phyloP scores from a whole-genome alignment of 2,113 vertebrate species.

The Albula goreensis region DNA sequence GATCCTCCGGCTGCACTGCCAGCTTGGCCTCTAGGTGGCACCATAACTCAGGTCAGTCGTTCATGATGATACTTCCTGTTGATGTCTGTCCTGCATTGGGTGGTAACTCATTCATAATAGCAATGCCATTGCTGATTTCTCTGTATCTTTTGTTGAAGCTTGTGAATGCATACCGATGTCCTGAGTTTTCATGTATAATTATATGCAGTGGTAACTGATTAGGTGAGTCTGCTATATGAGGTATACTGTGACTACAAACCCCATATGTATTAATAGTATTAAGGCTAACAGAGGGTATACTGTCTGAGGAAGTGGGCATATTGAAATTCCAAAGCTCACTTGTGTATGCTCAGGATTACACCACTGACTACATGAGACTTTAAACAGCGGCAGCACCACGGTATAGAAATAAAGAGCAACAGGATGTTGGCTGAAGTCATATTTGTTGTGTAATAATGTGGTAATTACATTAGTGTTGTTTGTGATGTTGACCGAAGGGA shows the following conservation, averaged over 20 bases:
- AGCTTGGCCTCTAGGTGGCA: slow-evolving; percentile 33
- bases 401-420: background rate
- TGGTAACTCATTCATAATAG: slow-evolving; percentile 19
- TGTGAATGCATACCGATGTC: background rate
- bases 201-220: too few species aligned
- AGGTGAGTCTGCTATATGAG: too few species aligned
- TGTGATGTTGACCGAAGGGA: too few species aligned
- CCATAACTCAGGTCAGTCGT: slow-evolving; percentile 29
- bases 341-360: too few species aligned
- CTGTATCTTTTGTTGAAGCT: background rate
- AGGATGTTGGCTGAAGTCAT: background rate
- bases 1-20: background rate
- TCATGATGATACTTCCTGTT: background rate
- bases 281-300: too few species aligned
- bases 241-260: too few species aligned
- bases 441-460: background rate
- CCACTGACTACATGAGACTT: too few species aligned
- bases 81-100: slow-evolving; percentile 26
- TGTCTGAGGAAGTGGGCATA: too few species aligned
- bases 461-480: background rate
- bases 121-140: background rate
- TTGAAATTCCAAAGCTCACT: too few species aligned
- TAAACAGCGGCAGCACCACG: background rate
- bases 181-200: background rate
- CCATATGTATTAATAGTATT: too few species aligned